Evolutionary conservation across 1,140 invertebrate species (phyloP).

Genomic region (Aphidius ervi): DNA sequence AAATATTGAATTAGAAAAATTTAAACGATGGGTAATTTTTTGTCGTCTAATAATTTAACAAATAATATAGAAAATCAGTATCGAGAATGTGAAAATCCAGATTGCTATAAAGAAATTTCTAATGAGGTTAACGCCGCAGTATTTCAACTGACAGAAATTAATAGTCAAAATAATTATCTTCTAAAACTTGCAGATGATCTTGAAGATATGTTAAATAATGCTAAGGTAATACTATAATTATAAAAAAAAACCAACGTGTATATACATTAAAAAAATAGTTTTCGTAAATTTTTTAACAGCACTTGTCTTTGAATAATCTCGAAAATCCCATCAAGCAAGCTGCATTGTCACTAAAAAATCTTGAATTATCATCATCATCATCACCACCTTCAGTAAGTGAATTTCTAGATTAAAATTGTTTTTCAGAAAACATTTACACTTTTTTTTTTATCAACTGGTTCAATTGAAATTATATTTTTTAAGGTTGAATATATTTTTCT

Average conservation of each 20-base stretch:
- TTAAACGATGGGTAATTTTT: too few relatives aligned
- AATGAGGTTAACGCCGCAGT: neutral
- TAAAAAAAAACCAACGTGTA: neutral
- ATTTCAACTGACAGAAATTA: neutral
- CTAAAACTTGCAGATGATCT: slow-evolving; percentile 8
- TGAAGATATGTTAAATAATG: slow-evolving; percentile 14
- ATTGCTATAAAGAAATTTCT: neutral
- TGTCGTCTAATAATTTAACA: too few relatives aligned
- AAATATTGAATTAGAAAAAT: too few relatives aligned
- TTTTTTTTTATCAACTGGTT: slow-evolving; percentile 10
- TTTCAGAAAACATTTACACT: slow-evolving; percentile 5
- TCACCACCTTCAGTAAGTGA: neutral
- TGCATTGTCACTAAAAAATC: slow-evolving; percentile 4
- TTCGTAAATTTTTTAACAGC: slow-evolving; percentile 1
- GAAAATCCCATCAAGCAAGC: slow-evolving; percentile 8
- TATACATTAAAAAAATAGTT: neutral
- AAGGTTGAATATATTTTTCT: slow-evolving; percentile 11
- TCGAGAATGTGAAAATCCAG: neutral
- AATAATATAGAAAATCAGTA: too few relatives aligned
- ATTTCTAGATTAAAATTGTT: slow-evolving; percentile 8
- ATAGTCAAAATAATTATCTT: neutral
- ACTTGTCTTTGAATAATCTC: slow-evolving; percentile 2
- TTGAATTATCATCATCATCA: neutral
- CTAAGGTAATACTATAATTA: slow-evolving; percentile 10
- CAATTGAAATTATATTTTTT: neutral